Conservation (phyloP, 37 sponge, comb jelly and placozoan species). For the Cladorhizidae sp. region DNA sequence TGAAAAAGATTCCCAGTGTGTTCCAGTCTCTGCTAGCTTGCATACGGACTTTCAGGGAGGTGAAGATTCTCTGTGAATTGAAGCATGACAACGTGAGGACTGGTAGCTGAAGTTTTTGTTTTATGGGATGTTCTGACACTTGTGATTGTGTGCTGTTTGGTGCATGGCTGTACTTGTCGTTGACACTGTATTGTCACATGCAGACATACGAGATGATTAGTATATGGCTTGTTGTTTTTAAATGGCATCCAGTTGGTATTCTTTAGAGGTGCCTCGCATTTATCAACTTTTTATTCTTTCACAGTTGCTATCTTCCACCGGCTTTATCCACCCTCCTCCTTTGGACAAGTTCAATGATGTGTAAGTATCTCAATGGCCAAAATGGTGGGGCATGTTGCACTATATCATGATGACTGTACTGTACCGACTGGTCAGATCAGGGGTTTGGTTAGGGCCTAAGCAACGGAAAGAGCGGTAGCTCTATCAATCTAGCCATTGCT, state of each 20-base stretch:
- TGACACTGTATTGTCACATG: not conserved
- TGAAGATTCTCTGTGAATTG: constrained; percentile 84
- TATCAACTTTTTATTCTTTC: not conserved
- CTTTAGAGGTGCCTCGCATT: not conserved
- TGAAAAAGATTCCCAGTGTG: constrained; percentile 84
- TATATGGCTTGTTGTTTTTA: not conserved
- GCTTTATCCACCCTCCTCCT: constrained; percentile 59
- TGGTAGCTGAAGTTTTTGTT: too few species aligned
- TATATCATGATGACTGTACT: too few species aligned
- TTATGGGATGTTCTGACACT: not conserved
- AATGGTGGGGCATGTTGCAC: too few species aligned
- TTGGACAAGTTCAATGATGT: constrained; percentile 70
- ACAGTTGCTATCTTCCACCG: constrained; percentile 73
- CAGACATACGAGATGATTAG: not conserved
- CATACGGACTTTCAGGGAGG: constrained; percentile 80
- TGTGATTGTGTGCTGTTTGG: not conserved
- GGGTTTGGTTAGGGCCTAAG: too few species aligned
- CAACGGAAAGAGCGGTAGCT: not conserved
- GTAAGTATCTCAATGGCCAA: too few species aligned
- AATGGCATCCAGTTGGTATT: not conserved
- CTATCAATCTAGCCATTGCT: too few species aligned
- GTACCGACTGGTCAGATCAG: too few species aligned
- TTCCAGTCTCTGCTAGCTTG: constrained; percentile 71
- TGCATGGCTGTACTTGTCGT: not conserved
- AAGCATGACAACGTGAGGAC: constrained; percentile 86